A percentile compares a stretch with the other conserved stretches of the same genome.
Conservation (phyloP, 1,140 invertebrate species). For the Drosophila gunungcola region DNA sequence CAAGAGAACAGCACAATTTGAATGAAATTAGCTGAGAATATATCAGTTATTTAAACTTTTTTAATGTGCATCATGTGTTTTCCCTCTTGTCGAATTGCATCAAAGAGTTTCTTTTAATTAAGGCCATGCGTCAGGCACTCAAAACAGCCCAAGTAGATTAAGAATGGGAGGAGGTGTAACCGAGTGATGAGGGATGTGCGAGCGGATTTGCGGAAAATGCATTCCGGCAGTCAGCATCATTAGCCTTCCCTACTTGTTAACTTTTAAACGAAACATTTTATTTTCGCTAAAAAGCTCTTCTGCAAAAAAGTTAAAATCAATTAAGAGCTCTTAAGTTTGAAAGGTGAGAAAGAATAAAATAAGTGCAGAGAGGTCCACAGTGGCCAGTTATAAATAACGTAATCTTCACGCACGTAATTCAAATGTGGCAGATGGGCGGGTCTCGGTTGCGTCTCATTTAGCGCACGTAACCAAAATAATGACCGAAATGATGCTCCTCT, state of each 20-base stretch:
- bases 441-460: conserved; percentile 77
- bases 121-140: conserved; percentile 58
- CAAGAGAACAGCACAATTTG: not conserved
- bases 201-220: conserved; percentile 19
- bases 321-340: not conserved
- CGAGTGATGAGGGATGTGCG: not conserved
- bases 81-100: conserved; percentile 12
- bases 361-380: not conserved
- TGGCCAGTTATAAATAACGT: conserved; percentile 73
- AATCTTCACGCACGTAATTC: conserved; percentile 82
- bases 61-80: conserved; percentile 2
- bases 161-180: not conserved
- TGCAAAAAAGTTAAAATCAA: conserved; percentile 12
- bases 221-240: conserved; percentile 45
- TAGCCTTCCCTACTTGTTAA: conserved; percentile 64
- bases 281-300: conserved; percentile 56
- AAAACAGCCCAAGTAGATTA: conserved; percentile 12
- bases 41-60: not conserved
- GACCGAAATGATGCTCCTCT: conserved; percentile 77
- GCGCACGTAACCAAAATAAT: conserved; percentile 82
- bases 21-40: too few species aligned
- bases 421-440: conserved; percentile 58
- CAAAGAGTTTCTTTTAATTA: conserved; percentile 71
- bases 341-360: not conserved
- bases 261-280: conserved; percentile 66